These are phyloP conservation scores for Bambusicola thoracicus DNA, from an alignment of 2,113 vertebrate genomes.

Conservation along the genomic window DNA sequence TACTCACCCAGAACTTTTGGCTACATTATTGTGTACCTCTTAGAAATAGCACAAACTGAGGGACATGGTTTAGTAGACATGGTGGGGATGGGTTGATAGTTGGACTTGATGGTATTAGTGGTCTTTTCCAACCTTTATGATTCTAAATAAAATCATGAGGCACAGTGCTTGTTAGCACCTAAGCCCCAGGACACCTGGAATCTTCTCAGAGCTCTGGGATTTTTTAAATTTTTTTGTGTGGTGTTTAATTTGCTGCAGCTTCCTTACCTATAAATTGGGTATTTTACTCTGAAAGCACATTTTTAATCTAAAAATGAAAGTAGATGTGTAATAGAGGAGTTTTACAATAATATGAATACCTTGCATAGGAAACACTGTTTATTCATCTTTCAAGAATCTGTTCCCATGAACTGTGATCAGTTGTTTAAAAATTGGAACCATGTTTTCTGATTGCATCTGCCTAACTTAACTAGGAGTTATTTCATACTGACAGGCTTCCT, in stretches of 20 bases:
- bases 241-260: not conserved
- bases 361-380: not conserved
- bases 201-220: not conserved
- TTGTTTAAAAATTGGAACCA: not conserved
- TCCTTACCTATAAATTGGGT: not conserved
- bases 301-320: not conserved
- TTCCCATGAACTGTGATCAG: not conserved
- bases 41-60: not conserved
- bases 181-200: not conserved
- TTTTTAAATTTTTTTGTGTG: not conserved
- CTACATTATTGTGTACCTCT: not conserved
- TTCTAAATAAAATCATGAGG: not conserved
- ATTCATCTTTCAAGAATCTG: not conserved
- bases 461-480: not conserved
- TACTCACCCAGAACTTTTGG: not conserved
- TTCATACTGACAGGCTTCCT: not conserved
- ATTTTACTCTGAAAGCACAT: not conserved
- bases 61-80: too few relatives aligned
- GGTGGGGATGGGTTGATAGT: too few relatives aligned
- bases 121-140: too few relatives aligned
- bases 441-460: not conserved
- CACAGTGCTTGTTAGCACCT: not conserved
- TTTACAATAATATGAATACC: not conserved
- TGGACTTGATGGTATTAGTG: too few relatives aligned
- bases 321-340: not conserved